phyloP scores from a whole-genome alignment of 2,113 vertebrate genomes.

The Aspidoscelis tigris region DNA sequence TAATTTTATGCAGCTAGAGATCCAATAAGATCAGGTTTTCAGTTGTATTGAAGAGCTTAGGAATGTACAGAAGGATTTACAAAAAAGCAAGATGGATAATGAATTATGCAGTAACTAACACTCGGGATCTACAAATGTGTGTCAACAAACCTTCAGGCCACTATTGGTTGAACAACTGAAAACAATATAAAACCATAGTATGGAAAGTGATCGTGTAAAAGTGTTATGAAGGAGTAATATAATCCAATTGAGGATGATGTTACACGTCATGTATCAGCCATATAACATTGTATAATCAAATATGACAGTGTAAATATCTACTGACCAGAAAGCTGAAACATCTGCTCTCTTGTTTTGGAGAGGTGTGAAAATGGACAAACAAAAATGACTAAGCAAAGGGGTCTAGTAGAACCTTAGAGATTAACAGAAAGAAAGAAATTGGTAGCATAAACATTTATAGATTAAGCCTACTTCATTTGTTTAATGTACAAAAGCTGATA shows the following conservation, averaged over 20 bases:
- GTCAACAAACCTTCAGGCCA: not conserved
- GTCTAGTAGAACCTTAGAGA: too few species aligned
- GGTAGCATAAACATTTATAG: too few species aligned
- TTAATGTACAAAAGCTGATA: too few species aligned
- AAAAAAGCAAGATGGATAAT: not conserved
- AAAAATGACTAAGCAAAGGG: not conserved
- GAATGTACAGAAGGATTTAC: not conserved
- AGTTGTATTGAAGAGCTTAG: not conserved
- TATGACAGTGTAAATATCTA: not conserved
- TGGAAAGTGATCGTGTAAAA: not conserved
- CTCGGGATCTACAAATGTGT: not conserved
- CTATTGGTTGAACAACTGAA: not conserved
- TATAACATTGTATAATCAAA: not conserved
- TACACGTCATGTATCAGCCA: not conserved
- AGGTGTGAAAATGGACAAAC: not conserved
- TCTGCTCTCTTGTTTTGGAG: not conserved
- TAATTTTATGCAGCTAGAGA: not conserved
- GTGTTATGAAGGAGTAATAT: not conserved
- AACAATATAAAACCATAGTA: not conserved
- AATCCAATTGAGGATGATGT: not conserved
- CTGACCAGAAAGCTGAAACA: not conserved
- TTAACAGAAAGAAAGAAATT: too few species aligned
- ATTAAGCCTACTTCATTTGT: too few species aligned
- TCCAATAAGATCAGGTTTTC: not conserved
- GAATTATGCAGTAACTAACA: too few species aligned